Evolutionary conservation across 2,113 vertebrate genomes (phyloP), one percentile per base, ranked within the genome.

Genomic region (Alectura lathami): DNA sequence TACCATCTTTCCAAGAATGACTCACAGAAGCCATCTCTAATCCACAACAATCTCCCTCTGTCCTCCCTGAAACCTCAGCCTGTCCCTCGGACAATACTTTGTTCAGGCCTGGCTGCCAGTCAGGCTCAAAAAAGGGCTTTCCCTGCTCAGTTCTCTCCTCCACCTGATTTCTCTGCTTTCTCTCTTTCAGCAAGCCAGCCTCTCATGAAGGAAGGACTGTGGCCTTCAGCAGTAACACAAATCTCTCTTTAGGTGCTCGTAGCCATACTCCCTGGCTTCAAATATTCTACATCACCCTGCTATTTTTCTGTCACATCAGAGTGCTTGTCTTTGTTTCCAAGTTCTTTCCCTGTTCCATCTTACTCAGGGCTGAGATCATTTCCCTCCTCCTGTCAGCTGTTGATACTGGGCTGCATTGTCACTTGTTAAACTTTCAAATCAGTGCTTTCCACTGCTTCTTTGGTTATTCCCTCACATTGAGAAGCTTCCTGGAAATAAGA

Each of bases 11-110:
- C 73, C 68, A 94, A 74, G 0, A 11, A 68, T 96, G 96, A 95
- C 91, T 94, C 95, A 96, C 47, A 92, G 76, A 93, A 93, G n/a
- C n/a, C 83, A 72, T 90, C 94, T 90, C 86, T 90, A 92, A 93
- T 70, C 80, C 76, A 90, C 89, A 96, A 96, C 96, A 96, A 96
- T 96, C 92, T 96, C 95, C 48, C 92, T 93, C 91, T 96, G 96
- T 96, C 80, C 80, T 83, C 77, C 64, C 83, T 91, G 94, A 95
- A 96, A 90, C 79, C 86, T 77, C 94, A 93, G 95, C 90, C 91
- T 83, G 68, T 94, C 91, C 47, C 79, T 90, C 92, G 74, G 60
- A 96, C 96, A 96, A 96, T 96, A 90, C 94, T 93, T 86, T 74
- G 63, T 96, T 96, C 88, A 88, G 88, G 76, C 67, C 75, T 62